A percentile compares a stretch with the other conserved stretches of the same genome.
Evolutionary conservation across 2,888 invertebrate species (phyloP).

Genomic region (Patella caerulea): DNA sequence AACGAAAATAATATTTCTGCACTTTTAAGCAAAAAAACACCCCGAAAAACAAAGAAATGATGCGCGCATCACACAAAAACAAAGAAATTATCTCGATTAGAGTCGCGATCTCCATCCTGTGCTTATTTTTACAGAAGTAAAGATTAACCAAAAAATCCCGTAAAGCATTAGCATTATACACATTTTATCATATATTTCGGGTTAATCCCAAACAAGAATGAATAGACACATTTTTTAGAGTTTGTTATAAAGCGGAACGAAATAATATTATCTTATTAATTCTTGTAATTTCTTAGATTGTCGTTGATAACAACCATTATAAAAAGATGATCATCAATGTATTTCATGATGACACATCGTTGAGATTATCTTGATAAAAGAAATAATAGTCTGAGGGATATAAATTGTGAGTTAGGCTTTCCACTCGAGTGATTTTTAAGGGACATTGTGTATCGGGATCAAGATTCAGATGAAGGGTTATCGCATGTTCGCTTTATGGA

Average conservation of each 20-base stretch:
- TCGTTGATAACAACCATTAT: neutral
- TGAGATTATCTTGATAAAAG: neutral
- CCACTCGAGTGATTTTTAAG: neutral
- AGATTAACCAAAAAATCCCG: too few species aligned
- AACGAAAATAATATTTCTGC: too few species aligned
- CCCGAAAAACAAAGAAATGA: too few species aligned
- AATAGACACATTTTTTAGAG: neutral
- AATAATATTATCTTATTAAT: constrained; percentile 3
- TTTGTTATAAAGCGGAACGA: neutral
- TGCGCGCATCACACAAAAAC: too few species aligned
- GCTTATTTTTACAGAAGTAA: too few species aligned
- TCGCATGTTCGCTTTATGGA: neutral
- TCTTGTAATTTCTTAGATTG: constrained; percentile 8
- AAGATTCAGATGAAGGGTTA: neutral
- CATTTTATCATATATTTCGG: too few species aligned
- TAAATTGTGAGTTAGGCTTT: neutral
- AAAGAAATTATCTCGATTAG: too few species aligned
- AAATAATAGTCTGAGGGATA: neutral
- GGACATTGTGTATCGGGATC: neutral
- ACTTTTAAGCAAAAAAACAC: too few species aligned
- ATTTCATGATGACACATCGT: constrained; percentile 3
- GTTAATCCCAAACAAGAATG: too few species aligned
- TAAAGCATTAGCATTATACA: too few species aligned
- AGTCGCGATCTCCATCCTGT: too few species aligned
- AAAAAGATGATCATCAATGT: neutral